phyloP scores from a whole-genome alignment of 2,113 vertebrate genomes.

The Prunella himalayana region DNA sequence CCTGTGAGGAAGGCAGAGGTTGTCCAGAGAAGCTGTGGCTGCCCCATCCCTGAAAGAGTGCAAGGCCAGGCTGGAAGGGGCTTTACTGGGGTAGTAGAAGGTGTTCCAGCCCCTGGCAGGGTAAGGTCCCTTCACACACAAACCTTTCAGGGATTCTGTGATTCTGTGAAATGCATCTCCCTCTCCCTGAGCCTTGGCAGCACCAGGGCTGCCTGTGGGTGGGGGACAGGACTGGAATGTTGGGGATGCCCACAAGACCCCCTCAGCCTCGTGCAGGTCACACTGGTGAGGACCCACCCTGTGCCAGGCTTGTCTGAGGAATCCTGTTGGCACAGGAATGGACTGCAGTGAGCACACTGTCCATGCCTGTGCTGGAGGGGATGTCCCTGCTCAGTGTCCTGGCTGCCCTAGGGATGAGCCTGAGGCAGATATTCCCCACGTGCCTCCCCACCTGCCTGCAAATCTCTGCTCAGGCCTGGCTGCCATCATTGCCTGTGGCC shows the following conservation, averaged over 20 bases:
- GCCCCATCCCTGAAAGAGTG: neutral
- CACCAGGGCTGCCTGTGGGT: neutral
- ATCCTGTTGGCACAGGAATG: rapidly evolving
- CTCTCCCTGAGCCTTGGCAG: rapidly evolving
- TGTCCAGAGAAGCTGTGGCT: neutral
- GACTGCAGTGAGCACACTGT: rapidly evolving
- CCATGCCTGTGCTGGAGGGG: rapidly evolving
- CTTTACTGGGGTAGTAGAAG: neutral
- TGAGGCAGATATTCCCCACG: too few relatives aligned
- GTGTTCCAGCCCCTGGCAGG: too few relatives aligned
- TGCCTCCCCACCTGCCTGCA: neutral
- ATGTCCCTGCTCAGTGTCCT: neutral
- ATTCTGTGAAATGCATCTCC: neutral
- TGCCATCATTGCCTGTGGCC: neutral
- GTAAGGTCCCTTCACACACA: neutral
- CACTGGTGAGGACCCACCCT: neutral
- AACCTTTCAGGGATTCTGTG: neutral
- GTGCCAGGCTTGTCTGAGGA: neutral
- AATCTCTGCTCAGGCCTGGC: neutral
- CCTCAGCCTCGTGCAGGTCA: rapidly evolving
- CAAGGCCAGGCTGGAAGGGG: neutral
- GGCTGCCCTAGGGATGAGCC: neutral
- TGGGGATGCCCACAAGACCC: neutral
- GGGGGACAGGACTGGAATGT: rapidly evolving
- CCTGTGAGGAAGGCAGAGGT: neutral